These are phyloP conservation scores for Xestia sexstrigata DNA, from an alignment of 2,888 invertebrate species.

Conservation along the genomic window DNA sequence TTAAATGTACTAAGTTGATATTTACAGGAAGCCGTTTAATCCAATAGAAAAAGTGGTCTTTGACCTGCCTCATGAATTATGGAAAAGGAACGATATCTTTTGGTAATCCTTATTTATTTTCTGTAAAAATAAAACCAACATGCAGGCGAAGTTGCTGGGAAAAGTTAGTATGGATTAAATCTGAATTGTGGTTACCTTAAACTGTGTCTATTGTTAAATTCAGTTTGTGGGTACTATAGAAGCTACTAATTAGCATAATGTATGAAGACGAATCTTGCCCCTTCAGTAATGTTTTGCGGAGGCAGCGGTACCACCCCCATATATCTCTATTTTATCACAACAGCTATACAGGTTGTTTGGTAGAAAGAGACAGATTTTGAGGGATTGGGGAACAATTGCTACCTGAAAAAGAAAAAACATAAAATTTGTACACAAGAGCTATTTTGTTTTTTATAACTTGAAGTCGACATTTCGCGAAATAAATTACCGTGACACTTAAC, in stretches of 20 bases:
- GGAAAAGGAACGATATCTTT: not conserved
- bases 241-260: slow-evolving; percentile 38
- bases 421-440: no score
- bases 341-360: not conserved
- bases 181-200: not conserved
- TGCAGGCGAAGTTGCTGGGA: not conserved
- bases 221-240: not conserved
- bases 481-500: not conserved
- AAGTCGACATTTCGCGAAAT: not conserved
- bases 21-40: slow-evolving; percentile 7
- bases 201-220: not conserved
- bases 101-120: not conserved
- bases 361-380: not conserved
- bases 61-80: not conserved
- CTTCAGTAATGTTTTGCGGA: not conserved
- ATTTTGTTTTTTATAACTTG: no score
- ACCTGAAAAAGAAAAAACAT: no score
- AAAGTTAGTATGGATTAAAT: not conserved
- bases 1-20: slow-evolving; percentile 8
- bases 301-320: not conserved
- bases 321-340: not conserved
- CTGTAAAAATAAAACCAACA: not conserved
- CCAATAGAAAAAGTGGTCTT: not conserved
- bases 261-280: slow-evolving; percentile 9
- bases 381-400: not conserved